Base-by-base conservation (phyloP, 1,140 invertebrate genomes). In the Hydropsyche tenuis region DNA sequence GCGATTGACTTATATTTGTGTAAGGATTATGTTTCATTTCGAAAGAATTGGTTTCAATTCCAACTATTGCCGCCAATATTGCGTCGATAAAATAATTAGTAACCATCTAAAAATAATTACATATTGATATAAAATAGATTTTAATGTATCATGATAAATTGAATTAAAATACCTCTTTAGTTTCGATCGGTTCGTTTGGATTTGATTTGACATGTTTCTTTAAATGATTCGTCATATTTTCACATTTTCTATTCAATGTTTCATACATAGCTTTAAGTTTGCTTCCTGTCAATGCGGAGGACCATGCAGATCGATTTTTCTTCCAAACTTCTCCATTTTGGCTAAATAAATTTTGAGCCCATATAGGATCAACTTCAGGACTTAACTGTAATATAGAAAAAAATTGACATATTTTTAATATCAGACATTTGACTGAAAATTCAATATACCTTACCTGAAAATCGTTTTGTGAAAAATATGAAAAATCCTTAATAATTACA, bases 401-500 rank as follows among this genome's bases (percentile, higher is more conserved):
- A 48, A 48, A n/a, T n/a, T n/a, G n/a, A n/a, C n/a, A n/a, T n/a
- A n/a, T n/a, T 7, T 48, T 12, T 48, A 48, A 6, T 3, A 14
- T 16, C 11, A 48, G 14, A n/a, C 4, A n/a, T n/a, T 4, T 56
- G 12, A 7, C 18, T 20, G 5, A 25, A 66, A 16, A 65, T 65
- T 11, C 23, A 18, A 23, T 1, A 2, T 64, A 16, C 25, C 81
- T 78, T 43, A 56, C 74, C 56, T 78, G 75, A 78, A 46, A 73
- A 37, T 73, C 71, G 22, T 73, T 73, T 12, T 78, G 70, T 27
- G 72, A 46, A 65, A 84, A 84, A 72, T 77, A 66, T 11, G 78
- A 73, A 69, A 82, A 84, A 65, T 83, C 82, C 66, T 83, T 82
- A 1, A 86, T 76, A 0, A 85, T 53, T 23, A 88, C 80, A 27